These are phyloP conservation scores for Setipinna tenuifilis DNA, from an alignment of 2,797 vertebrate genomes.

Conservation along the genomic window DNA sequence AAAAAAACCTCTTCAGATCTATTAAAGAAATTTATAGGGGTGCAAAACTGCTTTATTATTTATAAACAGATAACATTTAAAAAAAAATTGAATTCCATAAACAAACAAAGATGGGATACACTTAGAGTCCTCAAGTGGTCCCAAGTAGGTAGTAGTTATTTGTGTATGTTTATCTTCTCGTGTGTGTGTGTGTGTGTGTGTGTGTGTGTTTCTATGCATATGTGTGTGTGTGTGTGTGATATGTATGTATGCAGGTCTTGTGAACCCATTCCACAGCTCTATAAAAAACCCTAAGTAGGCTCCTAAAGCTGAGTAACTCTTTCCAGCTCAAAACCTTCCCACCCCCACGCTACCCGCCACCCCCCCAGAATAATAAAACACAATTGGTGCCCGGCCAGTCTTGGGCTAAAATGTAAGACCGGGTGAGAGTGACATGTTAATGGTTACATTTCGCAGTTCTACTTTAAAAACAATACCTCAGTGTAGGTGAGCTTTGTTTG, in stretches of 20 bases:
- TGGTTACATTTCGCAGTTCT: constrained; percentile 61
- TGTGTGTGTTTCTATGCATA: too few species aligned
- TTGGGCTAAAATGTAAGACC: constrained; percentile 47
- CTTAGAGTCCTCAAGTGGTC: too few species aligned
- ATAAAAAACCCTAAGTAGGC: constrained; percentile 59
- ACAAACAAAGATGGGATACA: too few species aligned
- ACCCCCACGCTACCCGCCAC: constrained; percentile 38
- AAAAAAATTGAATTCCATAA: too few species aligned
- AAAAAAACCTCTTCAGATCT: too few species aligned
- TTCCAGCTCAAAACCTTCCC: background rate
- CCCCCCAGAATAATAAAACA: constrained; percentile 69
- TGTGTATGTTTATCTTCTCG: too few species aligned
- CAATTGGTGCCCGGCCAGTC: constrained; percentile 61
- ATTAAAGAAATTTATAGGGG: too few species aligned
- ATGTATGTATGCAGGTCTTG: background rate
- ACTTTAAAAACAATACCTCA: constrained; percentile 41
- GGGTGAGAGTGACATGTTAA: constrained; percentile 57
- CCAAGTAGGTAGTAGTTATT: too few species aligned
- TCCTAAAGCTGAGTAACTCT: constrained; percentile 57
- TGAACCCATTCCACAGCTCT: constrained; percentile 61
- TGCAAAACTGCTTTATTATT: too few species aligned
- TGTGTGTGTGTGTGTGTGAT: too few species aligned
- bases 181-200: too few species aligned
- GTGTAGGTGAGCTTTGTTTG: background rate
- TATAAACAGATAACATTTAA: too few species aligned